Base-by-base conservation (phyloP, 2,888 invertebrate genomes). In the Megastigmus dorsalis region DNA sequence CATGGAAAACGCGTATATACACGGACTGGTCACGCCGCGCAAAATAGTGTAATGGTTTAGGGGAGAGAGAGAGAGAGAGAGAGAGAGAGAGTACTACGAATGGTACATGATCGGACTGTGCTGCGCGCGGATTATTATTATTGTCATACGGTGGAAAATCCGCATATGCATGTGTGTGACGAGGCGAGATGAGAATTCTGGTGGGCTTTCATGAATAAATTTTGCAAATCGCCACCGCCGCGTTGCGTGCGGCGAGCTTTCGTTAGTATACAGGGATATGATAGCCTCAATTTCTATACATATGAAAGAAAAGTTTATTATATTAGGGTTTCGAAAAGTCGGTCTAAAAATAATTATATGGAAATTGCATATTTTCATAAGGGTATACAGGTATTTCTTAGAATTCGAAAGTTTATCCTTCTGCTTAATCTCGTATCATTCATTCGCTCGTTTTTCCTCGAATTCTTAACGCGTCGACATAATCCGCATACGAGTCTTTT, bases 121-220 rank as follows among this genome's bases (percentile, higher is more conserved):
- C 15, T n/a, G 54, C 18, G 1, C 38, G 59, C 6, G 38, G 59
- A 59, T 26, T n/a, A n/a, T n/a, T n/a, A n/a, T n/a, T n/a, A n/a
- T n/a, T n/a, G n/a, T n/a, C n/a, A n/a, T n/a, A n/a, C n/a, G n/a
- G n/a, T n/a, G n/a, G n/a, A n/a, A n/a, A n/a, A n/a, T n/a, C n/a
- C n/a, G n/a, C n/a, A n/a, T n/a, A n/a, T n/a, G n/a, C n/a, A n/a
- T n/a, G 57, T 41, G 20, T 28, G 30, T 54, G n/a, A 15, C 41
- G 13, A 9, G 7, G 59, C 41, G 23, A 38, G 38, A 36, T 38
- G 4, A 20, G 55, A 33, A 33, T 9, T 33, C 20, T n/a, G n/a
- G n/a, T 13, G 15, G 13, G 65, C 41, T 59, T 72, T 57, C 71
- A 59, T 65, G 71, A 72, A 65, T 72, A 72, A 63, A 71, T 71